Evolutionary conservation across 2,797 vertebrate genomes (phyloP).

Genomic region (Acanthurus tractus): DNA sequence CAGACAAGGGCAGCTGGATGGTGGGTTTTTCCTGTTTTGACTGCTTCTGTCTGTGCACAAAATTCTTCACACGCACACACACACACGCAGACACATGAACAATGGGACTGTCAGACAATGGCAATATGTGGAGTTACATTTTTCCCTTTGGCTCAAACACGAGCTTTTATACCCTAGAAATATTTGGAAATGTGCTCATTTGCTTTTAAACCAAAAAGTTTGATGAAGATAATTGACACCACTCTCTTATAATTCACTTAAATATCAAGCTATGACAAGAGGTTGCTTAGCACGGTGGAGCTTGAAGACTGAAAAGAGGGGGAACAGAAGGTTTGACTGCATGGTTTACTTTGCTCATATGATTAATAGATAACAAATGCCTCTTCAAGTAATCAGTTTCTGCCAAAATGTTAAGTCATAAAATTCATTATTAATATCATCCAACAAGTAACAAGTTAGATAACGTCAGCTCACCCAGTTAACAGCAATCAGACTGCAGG

Average conservation of each 20-base stretch:
- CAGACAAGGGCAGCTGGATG: slow-evolving; percentile 73
- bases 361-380: neutral
- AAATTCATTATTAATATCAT: neutral
- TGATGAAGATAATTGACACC: neutral
- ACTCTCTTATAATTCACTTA: neutral
- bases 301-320: no score
- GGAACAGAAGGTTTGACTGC: no score
- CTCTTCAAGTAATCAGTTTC: neutral
- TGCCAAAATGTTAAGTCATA: neutral
- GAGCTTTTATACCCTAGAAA: slow-evolving; percentile 32
- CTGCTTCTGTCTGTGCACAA: slow-evolving; percentile 66
- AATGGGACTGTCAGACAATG: slow-evolving; percentile 46
- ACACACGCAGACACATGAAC: slow-evolving; percentile 39
- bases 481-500: neutral
- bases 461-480: neutral
- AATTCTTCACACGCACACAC: slow-evolving; percentile 32
- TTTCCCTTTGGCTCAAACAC: slow-evolving; percentile 52
- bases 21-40: slow-evolving; percentile 79
- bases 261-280: neutral
- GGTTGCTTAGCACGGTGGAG: neutral
- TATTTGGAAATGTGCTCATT: neutral
- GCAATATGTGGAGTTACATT: slow-evolving; percentile 18
- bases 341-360: neutral
- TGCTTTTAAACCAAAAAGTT: neutral
- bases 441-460: neutral